Conservation (phyloP, 2,113 vertebrate genomes). For the Tylochromis polylepis region DNA sequence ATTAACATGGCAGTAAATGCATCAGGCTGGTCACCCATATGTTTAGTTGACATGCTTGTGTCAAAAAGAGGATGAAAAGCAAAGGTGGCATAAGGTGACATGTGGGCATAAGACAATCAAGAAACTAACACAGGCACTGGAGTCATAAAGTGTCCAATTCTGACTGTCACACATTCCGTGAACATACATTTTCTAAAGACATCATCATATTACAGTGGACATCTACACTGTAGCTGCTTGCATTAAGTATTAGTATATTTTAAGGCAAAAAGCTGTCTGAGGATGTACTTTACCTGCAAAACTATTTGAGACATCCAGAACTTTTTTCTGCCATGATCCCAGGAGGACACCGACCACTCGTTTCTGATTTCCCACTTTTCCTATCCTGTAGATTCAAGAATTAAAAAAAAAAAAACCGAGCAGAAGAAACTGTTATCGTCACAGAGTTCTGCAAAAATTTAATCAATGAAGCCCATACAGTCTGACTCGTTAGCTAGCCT, state of each 20-base stretch:
- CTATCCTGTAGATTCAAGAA: conserved; percentile 78
- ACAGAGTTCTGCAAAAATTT: neutral
- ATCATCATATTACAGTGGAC: neutral
- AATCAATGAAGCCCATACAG: neutral
- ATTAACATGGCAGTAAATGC: neutral
- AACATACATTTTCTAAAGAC: neutral
- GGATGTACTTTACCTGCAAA: conserved; percentile 83
- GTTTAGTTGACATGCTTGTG: neutral
- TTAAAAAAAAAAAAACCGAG: neutral
- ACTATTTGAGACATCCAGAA: conserved; percentile 96
- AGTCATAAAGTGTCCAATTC: neutral
- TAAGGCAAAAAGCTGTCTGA: neutral
- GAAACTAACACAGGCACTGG: accelerated
- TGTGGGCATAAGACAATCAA: neutral
- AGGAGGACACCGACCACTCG: conserved; percentile 94
- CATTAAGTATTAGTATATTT: neutral
- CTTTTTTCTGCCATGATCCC: conserved; percentile 96
- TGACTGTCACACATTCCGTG: neutral
- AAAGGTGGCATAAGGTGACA: neutral
- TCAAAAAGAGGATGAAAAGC: neutral
- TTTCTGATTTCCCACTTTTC: conserved; percentile 97
- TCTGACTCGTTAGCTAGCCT: neutral
- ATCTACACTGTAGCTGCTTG: neutral
- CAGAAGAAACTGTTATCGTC: neutral
- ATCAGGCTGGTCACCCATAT: neutral